Evolutionary conservation across 2,113 vertebrate genomes (phyloP), one percentile per base, ranked within the genome.

Genomic region (Coptodon rendalli): DNA sequence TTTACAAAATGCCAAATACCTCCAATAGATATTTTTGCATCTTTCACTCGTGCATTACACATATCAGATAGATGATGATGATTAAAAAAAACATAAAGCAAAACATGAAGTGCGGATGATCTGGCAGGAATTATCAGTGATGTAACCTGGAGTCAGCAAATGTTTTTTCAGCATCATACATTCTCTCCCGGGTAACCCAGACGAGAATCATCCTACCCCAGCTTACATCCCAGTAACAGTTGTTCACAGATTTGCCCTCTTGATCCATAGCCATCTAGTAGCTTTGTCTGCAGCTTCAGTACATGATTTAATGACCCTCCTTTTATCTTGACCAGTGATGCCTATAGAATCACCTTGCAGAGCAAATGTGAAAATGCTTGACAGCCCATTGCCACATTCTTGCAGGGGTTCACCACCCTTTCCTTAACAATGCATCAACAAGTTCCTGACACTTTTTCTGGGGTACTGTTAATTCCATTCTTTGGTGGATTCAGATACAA

Each of bases 61-160:
- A 68, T 68, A 68, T 40, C 36, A 40, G n/a, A 68, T 40, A 36
- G 61, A 68, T 38, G 63, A 68, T 40, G 38, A 71, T 71, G 19
- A 71, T 40, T 14, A 4, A 43, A 24, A 22, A 1, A 36, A 34
- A 1, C 0, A 22, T 7, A 27, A n/a, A 1, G n/a, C 7, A 34
- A 63, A 22, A 8, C 34, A 22, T 13, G 6, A 8, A 68, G 34
- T 68, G 4, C 0, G 0, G 63, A 38, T 38, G 61, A n/a, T 68
- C 63, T 68, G 63, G 34, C 63, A 38, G 0, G 0, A 68, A 68
- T 68, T 36, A 38, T 38, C 61, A 38, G 19, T 38, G 61, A 68
- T 0, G 34, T 38, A 68, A 1, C 34, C 34, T 68, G 34, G 11
- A 68, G 66, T 71, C 38, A 4, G 0, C n/a, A 43, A 24, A 24